Conservation (phyloP, 2,113 vertebrate genomes). For the Microtus richardsoni region DNA sequence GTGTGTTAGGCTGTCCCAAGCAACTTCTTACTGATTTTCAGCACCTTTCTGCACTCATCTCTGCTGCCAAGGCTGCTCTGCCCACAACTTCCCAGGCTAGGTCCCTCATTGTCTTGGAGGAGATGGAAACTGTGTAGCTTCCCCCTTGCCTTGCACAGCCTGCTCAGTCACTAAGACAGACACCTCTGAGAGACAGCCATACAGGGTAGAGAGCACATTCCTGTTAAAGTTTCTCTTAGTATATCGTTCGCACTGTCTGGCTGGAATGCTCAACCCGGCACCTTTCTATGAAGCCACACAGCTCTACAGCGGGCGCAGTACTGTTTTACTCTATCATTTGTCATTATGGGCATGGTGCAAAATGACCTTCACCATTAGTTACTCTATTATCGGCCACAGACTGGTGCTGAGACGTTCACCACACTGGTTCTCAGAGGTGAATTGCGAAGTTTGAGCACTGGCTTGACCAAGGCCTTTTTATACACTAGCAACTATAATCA, state of each 20-base stretch:
- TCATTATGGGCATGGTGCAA: background rate
- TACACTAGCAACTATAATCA: background rate
- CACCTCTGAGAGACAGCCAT: background rate
- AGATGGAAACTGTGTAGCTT: background rate
- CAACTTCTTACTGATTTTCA: background rate
- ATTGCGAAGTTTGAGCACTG: background rate
- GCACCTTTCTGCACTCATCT: background rate
- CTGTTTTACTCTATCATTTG: background rate
- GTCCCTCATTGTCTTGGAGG: background rate
- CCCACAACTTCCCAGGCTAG: background rate
- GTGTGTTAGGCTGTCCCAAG: background rate
- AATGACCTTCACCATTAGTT: constrained; percentile 15
- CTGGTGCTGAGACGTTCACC: background rate
- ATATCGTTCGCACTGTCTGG: background rate
- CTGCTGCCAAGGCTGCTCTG: background rate
- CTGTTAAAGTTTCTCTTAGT: background rate
- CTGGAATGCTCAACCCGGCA: background rate
- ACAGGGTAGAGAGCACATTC: background rate
- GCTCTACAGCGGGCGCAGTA: background rate
- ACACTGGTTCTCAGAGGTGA: background rate
- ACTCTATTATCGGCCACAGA: background rate
- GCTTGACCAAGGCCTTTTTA: background rate
- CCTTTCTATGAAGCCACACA: background rate
- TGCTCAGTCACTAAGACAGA: background rate
- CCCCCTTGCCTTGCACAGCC: background rate